Base-by-base conservation (phyloP, 2,797 vertebrate genomes). In the Hozukius guyotensis region DNA sequence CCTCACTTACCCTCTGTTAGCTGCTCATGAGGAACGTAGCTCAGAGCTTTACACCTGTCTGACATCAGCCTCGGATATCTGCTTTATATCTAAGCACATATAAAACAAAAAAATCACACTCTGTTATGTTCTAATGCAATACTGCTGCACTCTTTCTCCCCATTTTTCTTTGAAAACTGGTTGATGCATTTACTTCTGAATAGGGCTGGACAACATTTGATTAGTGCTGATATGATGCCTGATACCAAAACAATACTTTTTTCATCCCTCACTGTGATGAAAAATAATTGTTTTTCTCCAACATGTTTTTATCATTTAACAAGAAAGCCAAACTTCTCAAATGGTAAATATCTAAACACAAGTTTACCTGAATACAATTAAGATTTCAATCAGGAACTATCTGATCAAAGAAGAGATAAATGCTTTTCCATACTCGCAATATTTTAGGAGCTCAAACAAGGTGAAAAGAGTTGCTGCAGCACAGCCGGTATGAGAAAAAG, bases 1-100 rank as follows among this genome's bases (percentile, higher is more conserved):
- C 46, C 52, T 77, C 70, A 61, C 42, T 73, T 82, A 81, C 29
- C 69, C 49, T 87, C 71, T 46, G 29, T 75, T 64, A 64, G 65
- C 71, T 75, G 36, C 64, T 82, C 34, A 36, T 6, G 27, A 72
- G 69, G 61, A 81, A 46, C 2, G 6, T 18, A 24, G 72, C 81
- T 77, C 77, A 32, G 52, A 70, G 66, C 64, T 56, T 69, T 52
- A 36, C 63, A 72, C 63, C 13, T 70, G 56, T 56, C 59, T 68
- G 57, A 34, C 64, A 71, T 42, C 60, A 64, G 65, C 31, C 10
- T 61, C 12, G 8, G 63, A 80, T 72, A 64, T 78, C 9, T 53
- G 25, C 64, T 80, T 77, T 25, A 18, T 56, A 25, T 68, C 46
- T 55, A 20, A 61, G 24, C 13, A 72, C 68, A 68, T 22, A 56